phyloP scores from a whole-genome alignment of 2,113 vertebrate genomes.

The Macquaria australasica region DNA sequence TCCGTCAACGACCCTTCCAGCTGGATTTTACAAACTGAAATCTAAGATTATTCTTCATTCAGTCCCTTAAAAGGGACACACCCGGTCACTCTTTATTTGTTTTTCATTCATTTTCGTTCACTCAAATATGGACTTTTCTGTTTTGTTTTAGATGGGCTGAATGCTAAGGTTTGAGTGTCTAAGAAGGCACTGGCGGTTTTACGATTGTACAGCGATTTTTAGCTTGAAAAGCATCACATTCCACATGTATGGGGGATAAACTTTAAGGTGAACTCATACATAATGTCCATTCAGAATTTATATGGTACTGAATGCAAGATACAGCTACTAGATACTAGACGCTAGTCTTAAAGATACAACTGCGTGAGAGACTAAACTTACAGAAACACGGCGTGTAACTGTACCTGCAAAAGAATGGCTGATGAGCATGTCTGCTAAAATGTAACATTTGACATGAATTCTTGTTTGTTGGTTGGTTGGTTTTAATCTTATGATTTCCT shows the following conservation, averaged over 20 bases:
- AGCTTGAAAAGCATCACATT: constrained; percentile 49
- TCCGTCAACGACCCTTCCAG: constrained; percentile 28
- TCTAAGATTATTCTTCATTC: constrained; percentile 30
- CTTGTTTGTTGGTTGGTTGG: constrained; percentile 29
- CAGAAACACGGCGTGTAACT: constrained; percentile 24
- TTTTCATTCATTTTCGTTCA: constrained; percentile 9
- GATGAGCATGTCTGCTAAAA: constrained; percentile 70
- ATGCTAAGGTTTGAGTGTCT: constrained; percentile 30
- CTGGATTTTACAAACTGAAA: constrained; percentile 50
- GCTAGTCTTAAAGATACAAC: constrained; percentile 52
- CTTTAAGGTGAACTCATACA: neutral
- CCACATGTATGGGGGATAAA: constrained; percentile 21
- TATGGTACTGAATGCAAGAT: constrained; percentile 50
- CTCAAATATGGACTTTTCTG: constrained; percentile 46
- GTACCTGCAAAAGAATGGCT: constrained; percentile 47
- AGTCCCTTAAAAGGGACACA: neutral
- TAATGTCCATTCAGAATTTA: constrained; percentile 43
- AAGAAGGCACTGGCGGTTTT: constrained; percentile 37
- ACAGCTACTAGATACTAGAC: constrained; percentile 46
- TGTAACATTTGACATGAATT: constrained; percentile 39
- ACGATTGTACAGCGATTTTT: constrained; percentile 66
- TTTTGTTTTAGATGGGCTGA: constrained; percentile 34
- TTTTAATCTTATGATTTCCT: constrained; percentile 53
- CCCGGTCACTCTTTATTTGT: constrained; percentile 4
- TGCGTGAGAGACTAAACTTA: constrained; percentile 26